phyloP scores from a whole-genome alignment of 2,797 vertebrate species.

The Argya squamiceps region DNA sequence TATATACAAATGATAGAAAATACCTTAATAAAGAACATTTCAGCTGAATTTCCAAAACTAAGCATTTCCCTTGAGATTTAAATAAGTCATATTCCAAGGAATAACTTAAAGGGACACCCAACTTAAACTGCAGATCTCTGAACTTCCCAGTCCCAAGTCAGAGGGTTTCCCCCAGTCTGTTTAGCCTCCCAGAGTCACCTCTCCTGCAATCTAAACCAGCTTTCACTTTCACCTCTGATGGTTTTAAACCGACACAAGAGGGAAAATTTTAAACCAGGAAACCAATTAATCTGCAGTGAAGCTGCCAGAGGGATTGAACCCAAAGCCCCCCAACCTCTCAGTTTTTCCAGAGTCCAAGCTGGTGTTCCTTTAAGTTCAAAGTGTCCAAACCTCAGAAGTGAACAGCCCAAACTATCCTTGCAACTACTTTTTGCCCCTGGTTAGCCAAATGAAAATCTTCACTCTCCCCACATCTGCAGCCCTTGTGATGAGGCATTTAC shows the following conservation, averaged over 20 bases:
- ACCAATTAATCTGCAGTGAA: neutral
- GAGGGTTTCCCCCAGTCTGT: neutral
- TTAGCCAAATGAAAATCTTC: neutral
- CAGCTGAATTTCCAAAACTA: neutral
- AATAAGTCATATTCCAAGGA: neutral
- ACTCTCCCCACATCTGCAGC: conserved; percentile 8
- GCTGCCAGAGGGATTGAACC: neutral
- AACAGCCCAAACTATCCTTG: neutral
- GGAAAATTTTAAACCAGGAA: neutral
- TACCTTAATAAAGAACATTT: neutral
- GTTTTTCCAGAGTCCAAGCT: neutral
- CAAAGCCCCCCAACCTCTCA: neutral
- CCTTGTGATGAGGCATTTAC: conserved; percentile 38
- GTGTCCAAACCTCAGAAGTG: neutral
- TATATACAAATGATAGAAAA: conserved; percentile 61
- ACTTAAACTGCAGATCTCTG: neutral
- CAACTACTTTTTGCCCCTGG: neutral
- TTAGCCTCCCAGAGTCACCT: neutral
- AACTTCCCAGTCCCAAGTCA: neutral
- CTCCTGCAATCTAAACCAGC: neutral
- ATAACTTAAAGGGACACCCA: conserved; percentile 54
- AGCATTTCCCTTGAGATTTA: neutral
- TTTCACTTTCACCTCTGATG: neutral
- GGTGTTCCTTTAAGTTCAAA: conserved; percentile 32
- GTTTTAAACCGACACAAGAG: neutral